phyloP scores from a whole-genome alignment of 2,888 invertebrate species.

The Tuberolachnus salignus region DNA sequence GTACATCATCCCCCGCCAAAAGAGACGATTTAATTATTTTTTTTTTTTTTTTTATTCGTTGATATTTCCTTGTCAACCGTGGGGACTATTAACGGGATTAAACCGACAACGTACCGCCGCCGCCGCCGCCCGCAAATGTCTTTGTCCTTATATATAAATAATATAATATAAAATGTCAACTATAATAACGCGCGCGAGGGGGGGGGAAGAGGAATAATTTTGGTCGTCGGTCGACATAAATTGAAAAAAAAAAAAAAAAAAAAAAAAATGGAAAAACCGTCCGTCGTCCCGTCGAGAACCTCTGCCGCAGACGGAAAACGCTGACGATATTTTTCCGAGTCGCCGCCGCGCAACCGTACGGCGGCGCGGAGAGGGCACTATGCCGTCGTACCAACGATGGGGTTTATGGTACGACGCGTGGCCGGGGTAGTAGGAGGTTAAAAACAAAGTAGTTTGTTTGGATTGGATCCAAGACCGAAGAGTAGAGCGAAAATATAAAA shows the following conservation, averaged over 20 bases:
- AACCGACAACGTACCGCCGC: not conserved
- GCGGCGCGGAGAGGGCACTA: not conserved
- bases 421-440: conserved; percentile 10
- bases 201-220: too few species aligned
- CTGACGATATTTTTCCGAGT: conserved; percentile 46
- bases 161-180: conserved; percentile 31
- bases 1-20: not conserved
- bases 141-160: too few species aligned
- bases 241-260: conserved; percentile 2
- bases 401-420: conserved; percentile 23
- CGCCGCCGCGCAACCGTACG: not conserved
- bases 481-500: conserved; percentile 38
- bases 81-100: conserved; percentile 47
- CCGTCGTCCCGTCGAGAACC: not conserved
- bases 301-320: conserved; percentile 30
- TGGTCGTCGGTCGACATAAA: conserved; percentile 37
- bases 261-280: too few species aligned
- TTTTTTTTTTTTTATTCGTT: conserved; percentile 32
- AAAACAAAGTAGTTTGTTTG: conserved; percentile 57
- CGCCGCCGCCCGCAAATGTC: not conserved
- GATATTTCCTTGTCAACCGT: conserved; percentile 23
- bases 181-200: conserved; percentile 22
- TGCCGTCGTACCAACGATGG: conserved; percentile 30
- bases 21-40: conserved; percentile 47
- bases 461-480: conserved; percentile 45